A percentile compares a stretch with the other conserved stretches of the same genome.
Evolutionary conservation across 2,888 invertebrate species (phyloP).

Genomic region (Volucella inanis): DNA sequence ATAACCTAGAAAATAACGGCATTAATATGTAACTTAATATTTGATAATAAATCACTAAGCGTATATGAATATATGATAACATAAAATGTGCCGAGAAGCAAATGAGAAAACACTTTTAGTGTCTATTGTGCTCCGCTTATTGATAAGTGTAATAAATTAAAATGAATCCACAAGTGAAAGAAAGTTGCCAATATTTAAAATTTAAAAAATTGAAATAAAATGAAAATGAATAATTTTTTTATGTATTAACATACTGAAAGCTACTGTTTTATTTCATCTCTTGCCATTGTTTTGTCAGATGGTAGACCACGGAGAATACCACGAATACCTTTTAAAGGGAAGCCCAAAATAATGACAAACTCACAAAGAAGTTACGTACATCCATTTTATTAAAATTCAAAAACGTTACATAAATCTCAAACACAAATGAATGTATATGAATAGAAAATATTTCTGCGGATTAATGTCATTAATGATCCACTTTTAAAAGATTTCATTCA

Average conservation of each 20-base stretch:
- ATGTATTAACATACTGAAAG: no score
- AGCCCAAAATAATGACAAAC: neutral
- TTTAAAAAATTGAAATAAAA: neutral
- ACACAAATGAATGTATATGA: neutral
- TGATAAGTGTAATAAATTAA: conserved; percentile 4
- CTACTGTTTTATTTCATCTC: neutral
- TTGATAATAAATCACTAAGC: neutral
- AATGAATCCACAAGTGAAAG: conserved; percentile 16
- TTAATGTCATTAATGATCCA: no score
- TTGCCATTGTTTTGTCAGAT: no score
- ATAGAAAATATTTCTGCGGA: neutral
- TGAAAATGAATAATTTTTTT: neutral
- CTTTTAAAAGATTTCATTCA: no score
- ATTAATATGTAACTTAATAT: neutral
- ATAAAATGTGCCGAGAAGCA: neutral
- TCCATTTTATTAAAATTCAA: neutral
- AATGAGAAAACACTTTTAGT: conserved; percentile 1
- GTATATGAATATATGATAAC: neutral
- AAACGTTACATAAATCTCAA: neutral
- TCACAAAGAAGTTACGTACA: neutral
- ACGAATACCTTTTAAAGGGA: no score
- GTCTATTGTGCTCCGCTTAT: neutral
- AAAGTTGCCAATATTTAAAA: conserved; percentile 8
- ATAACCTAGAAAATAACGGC: conserved; percentile 8
- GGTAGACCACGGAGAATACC: no score